Evolutionary conservation across 2,797 vertebrate genomes (phyloP).

Genomic region (Megaceryle alcyon): DNA sequence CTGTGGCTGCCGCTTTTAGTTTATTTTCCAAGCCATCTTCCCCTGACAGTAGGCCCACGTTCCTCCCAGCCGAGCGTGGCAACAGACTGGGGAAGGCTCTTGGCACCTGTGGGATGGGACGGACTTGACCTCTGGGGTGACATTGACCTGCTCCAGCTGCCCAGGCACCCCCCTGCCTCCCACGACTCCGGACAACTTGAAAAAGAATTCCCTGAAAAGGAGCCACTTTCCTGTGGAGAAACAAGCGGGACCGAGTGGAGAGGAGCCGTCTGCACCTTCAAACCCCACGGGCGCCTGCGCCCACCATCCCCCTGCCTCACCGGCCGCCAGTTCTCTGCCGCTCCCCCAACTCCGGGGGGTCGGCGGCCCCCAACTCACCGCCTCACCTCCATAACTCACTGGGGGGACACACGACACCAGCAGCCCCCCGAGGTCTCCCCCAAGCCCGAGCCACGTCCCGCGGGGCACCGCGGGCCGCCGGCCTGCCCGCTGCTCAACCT

Average conservation of each 20-base stretch:
- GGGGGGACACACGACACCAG: no score
- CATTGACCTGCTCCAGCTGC: not conserved
- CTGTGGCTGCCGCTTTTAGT: no score
- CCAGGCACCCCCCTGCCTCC: not conserved
- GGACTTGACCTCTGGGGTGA: no score
- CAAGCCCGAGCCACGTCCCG: not conserved
- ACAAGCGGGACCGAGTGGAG: rapidly evolving
- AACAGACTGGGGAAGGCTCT: rapidly evolving
- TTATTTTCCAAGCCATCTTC: no score
- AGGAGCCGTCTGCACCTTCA: no score
- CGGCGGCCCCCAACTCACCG: not conserved
- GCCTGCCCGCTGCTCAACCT: not conserved
- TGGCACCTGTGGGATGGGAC: not conserved
- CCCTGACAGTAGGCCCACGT: no score
- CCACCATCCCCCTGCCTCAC: rapidly evolving
- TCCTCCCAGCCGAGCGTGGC: rapidly evolving
- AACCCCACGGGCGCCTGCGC: not conserved
- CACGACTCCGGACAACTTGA: rapidly evolving
- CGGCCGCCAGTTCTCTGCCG: rapidly evolving
- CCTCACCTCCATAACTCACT: not conserved
- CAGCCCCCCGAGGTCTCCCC: not conserved
- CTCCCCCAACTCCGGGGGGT: not conserved
- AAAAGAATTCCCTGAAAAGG: not conserved
- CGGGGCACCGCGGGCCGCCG: not conserved
- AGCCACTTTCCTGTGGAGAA: not conserved